Evolutionary conservation across 2,113 vertebrate species (phyloP).

Genomic region (Pampusana beccarii): DNA sequence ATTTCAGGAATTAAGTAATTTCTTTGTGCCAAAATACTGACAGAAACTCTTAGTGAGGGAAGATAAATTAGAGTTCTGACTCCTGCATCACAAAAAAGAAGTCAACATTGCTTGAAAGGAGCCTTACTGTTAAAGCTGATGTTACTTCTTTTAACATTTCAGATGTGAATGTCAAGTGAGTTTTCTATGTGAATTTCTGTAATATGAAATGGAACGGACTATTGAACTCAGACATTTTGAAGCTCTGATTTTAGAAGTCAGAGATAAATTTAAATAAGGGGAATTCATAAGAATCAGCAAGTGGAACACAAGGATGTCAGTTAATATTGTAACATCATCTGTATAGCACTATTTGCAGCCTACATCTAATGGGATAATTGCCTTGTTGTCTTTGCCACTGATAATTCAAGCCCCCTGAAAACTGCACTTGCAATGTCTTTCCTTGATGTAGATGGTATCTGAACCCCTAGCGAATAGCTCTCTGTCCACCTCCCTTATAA

Average conservation of each 20-base stretch:
- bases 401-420: background rate
- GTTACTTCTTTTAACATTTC: background rate
- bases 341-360: background rate
- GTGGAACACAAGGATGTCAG: background rate
- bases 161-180: background rate
- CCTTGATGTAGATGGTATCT: background rate
- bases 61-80: constrained; percentile 23
- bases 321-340: background rate
- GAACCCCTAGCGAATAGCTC: background rate
- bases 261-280: background rate
- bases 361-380: background rate
- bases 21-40: constrained; percentile 15
- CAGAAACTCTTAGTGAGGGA: background rate
- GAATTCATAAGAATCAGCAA: background rate
- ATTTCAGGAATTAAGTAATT: constrained; percentile 50
- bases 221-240: background rate
- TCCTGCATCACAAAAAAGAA: background rate
- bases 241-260: background rate
- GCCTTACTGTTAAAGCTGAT: background rate
- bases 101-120: background rate
- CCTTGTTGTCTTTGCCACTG: background rate
- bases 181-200: background rate
- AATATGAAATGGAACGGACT: background rate
- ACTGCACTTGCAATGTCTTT: background rate
- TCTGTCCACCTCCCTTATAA: background rate